Evolutionary conservation across 2,113 vertebrate genomes (phyloP), one percentile per base, ranked within the genome.

Genomic region (Sclerurus mexicanus): DNA sequence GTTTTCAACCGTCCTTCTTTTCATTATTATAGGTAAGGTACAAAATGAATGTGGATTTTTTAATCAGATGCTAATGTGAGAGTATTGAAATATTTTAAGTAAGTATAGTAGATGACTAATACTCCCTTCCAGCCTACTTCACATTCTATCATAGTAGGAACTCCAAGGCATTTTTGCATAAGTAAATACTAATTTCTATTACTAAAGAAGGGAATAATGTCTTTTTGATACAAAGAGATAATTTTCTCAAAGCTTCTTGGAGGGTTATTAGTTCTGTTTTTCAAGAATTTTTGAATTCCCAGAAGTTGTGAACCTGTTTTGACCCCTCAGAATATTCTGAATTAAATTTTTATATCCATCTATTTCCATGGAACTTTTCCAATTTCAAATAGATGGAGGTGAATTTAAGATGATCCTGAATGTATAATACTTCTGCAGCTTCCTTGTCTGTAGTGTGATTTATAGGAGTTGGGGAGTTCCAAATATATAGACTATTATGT

Each of bases 401-500:
- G 16, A 83, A 86, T 63, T 46, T 56, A 90, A 83, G 37, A 46
- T 33, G 62, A 68, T 78, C 55, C 1, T 2, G 18, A 69, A 73
- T 55, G 18, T 63, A 74, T 88, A 42, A 73, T 62, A 33, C 7
- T n/a, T 92, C 50, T 66, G 44, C 64, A 78, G 17, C 56, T 92
- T 93, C 24, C 35, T 90, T 59, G 16, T 87, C 60, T 78, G 27
- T 59, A 35, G 56, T 28, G 39, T 73, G 64, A 44, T 89, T 85
- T 71, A 15, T 20, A 82, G 44, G 23, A 85, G 11, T 22, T 33
- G 11, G 31, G 8, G 59, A 67, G 33, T 74, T 95, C 72, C 60
- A 88, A 92, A 95, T 84, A 89, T 33, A 71, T 92, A n/a, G n/a
- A 12, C 11, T 91, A 33, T 80, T 91, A 79, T 66, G 42, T 89